A percentile compares a stretch with the other conserved stretches of the same genome.
Conservation (phyloP, 2,113 vertebrate genomes). For the Triplophysa siluroides region DNA sequence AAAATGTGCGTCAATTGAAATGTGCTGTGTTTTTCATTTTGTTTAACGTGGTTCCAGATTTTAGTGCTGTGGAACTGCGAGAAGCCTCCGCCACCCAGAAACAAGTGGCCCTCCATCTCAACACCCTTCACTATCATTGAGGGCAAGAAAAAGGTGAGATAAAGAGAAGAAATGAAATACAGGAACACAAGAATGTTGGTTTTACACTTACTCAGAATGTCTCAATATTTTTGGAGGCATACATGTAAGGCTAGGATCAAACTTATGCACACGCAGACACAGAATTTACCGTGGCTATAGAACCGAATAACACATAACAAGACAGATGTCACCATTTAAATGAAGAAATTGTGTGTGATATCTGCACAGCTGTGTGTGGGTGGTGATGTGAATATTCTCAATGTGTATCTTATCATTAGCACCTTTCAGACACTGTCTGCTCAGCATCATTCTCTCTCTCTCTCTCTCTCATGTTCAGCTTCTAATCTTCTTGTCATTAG, state of each 20-base stretch:
- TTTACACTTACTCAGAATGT: background rate
- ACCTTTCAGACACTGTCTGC: background rate
- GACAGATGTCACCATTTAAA: slow-evolving; percentile 36
- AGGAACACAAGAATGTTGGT: background rate
- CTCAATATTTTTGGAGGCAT: background rate
- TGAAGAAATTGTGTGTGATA: slow-evolving; percentile 16
- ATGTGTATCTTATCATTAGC: slow-evolving; percentile 20
- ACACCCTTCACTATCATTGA: slow-evolving; percentile 78
- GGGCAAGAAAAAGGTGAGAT: slow-evolving; percentile 75
- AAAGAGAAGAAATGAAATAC: background rate
- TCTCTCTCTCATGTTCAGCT: too few relatives aligned
- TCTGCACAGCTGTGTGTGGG: slow-evolving; percentile 39
- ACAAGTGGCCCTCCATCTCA: slow-evolving; percentile 79
- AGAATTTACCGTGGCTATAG: too few relatives aligned
- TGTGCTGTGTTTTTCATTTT: background rate
- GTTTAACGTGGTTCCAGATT: slow-evolving; percentile 62
- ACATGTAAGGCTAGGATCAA: too few relatives aligned
- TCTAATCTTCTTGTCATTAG: too few relatives aligned
- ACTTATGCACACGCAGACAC: too few relatives aligned
- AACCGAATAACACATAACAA: background rate
- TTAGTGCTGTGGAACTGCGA: slow-evolving; percentile 81
- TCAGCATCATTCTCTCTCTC: background rate
- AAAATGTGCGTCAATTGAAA: background rate
- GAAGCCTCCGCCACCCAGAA: slow-evolving; percentile 75
- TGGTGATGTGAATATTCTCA: slow-evolving; percentile 7